Conservation (phyloP, 2,113 vertebrate genomes). For the Ploceus nigricollis region DNA sequence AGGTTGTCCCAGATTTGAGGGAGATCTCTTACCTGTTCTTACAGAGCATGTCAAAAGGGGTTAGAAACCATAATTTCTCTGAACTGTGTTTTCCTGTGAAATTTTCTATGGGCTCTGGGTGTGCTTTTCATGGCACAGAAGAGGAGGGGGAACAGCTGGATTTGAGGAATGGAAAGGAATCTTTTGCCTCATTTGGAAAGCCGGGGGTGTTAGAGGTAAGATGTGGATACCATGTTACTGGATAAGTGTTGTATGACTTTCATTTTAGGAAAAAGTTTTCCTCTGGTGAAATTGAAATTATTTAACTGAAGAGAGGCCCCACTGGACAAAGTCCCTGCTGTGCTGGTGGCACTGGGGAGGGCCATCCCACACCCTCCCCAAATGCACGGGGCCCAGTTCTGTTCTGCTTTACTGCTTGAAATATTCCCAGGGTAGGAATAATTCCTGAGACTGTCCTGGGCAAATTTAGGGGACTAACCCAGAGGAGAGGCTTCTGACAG, state of each 20-base stretch:
- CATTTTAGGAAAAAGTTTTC: background rate
- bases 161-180: background rate
- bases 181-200: background rate
- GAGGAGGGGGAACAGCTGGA: background rate
- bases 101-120: background rate
- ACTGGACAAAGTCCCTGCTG: background rate
- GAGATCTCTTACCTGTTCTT: background rate
- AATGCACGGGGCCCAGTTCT: fast-evolving
- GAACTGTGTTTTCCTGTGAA: background rate
- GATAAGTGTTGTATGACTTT: background rate
- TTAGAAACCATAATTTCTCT: background rate
- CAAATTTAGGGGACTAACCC: background rate
- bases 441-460: background rate
- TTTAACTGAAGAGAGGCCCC: background rate
- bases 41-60: background rate
- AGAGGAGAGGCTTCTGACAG: background rate
- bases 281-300: background rate
- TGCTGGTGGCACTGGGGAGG: background rate
- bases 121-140: fast-evolving
- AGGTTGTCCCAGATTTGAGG: background rate
- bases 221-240: background rate
- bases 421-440: background rate
- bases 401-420: background rate
- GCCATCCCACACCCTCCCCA: background rate
- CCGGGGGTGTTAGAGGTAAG: background rate